These are phyloP conservation scores for Dinomys branickii DNA, from an alignment of 2,113 vertebrate genomes.

Conservation along the genomic window DNA sequence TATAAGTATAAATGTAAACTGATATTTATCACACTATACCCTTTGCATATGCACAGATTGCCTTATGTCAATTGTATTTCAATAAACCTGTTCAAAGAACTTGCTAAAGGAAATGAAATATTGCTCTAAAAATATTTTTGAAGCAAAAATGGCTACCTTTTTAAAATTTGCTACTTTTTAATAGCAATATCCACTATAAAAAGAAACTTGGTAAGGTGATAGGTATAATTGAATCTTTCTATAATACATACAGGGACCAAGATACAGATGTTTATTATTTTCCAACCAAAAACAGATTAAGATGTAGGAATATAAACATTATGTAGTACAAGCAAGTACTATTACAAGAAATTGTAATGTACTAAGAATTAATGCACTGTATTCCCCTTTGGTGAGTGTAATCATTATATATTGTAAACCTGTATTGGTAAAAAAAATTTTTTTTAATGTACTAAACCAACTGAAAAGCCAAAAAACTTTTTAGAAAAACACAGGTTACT, in stretches of 20 bases:
- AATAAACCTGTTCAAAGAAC: background rate
- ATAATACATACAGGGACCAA: background rate
- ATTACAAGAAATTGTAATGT: background rate
- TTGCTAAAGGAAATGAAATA: background rate
- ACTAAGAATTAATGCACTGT: background rate
- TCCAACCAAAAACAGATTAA: background rate
- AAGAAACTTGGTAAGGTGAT: background rate
- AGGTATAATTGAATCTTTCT: background rate
- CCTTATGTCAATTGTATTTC: background rate
- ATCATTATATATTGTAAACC: background rate
- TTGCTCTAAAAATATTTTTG: background rate
- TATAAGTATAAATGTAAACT: fast-evolving
- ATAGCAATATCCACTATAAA: background rate
- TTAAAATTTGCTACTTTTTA: background rate
- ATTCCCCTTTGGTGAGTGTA: background rate
- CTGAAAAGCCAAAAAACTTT: background rate
- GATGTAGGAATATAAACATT: background rate
- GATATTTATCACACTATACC: background rate
- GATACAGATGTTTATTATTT: background rate
- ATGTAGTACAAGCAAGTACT: background rate
- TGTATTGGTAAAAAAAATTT: background rate
- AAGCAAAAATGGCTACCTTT: background rate
- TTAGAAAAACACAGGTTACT: no score
- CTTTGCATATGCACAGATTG: background rate
- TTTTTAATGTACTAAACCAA: background rate